A percentile compares a stretch with the other conserved stretches of the same genome.
Conservation (phyloP, 2,888 invertebrate species). For the Sinhomidia bicolor region DNA sequence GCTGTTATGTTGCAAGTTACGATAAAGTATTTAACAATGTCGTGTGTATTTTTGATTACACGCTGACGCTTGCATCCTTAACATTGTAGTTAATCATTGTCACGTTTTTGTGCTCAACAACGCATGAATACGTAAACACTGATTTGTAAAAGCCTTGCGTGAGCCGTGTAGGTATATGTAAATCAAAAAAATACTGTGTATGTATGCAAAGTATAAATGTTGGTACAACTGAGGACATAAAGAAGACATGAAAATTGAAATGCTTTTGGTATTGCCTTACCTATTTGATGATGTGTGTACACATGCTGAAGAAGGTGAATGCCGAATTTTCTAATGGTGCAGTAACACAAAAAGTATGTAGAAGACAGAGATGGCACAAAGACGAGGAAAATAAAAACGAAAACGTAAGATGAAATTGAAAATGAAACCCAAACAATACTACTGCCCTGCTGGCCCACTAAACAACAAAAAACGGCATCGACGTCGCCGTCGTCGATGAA, state of each 20-base stretch:
- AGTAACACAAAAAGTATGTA: background rate
- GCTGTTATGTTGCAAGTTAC: conserved; percentile 81
- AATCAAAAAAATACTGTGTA: background rate
- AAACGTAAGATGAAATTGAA: conserved; percentile 44
- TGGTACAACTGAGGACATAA: background rate
- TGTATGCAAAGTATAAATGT: background rate
- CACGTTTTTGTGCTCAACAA: conserved; percentile 41
- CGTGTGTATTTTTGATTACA: background rate
- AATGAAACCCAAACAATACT: conserved; percentile 57
- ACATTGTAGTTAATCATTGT: conserved; percentile 51
- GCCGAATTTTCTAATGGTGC: conserved; percentile 16
- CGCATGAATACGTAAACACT: background rate
- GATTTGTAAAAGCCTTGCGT: conserved; percentile 30
- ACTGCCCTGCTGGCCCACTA: conserved; percentile 70
- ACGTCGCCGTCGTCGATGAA: conserved; percentile 36
- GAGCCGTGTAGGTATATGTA: conserved; percentile 1
- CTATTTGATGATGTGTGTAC: background rate
- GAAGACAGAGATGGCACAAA: background rate
- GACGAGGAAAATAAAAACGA: conserved; percentile 8
- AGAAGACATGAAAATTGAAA: conserved; percentile 3
- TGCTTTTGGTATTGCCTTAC: background rate
- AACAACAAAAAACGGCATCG: conserved; percentile 33
- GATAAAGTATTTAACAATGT: background rate
- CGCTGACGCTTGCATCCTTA: conserved; percentile 17
- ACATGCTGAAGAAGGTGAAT: conserved; percentile 21